Base-by-base conservation (phyloP, 2,888 invertebrate species). In the Molorchus minor region DNA sequence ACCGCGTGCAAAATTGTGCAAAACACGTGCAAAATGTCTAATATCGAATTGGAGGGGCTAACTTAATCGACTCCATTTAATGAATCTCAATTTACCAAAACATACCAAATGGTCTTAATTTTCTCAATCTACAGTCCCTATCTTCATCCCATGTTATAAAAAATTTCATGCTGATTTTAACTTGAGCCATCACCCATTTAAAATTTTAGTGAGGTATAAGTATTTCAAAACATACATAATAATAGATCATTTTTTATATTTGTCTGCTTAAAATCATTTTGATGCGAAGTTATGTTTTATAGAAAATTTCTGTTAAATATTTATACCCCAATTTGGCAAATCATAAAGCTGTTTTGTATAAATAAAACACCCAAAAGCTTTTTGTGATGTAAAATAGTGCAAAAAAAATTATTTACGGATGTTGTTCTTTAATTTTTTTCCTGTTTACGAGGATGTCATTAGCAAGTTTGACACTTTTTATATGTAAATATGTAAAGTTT, bases 401-500 rank as follows among this genome's bases (percentile, higher is more conserved):
- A 43, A 43, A 43, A 13, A 33, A n/a, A n/a, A 19, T 4, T n/a
- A 15, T 41, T 41, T 19, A 41, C 16, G 40, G 16, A 38, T 38
- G 16, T 30, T 45, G 29, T 45, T 45, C n/a, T 29, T 44, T 45
- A 30, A 30, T 15, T 15, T 30, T n/a, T n/a, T 30, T 45, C 25
- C 16, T 20, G 46, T 47, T 41, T 17, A 41, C n/a, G n/a, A 41
- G 2, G n/a, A 41, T 41, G 20, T 41, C 20, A 4, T 41, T 7
- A 41, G 19, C 4, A n/a, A 7, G 41, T 41, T 1, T 38, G 8
- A 40, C 15, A 15, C 15, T 5, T 40, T 15, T 13, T 44, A 33
- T 40, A 43, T 54, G 30, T 33, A 44, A 16, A 54, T 35, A 35
- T 53, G 12, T 13, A 33, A 35, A 45, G 57, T 62, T 64, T 64